Percentiles rank a stretch among this genome's conserved stretches.
Conservation (phyloP, 2,113 vertebrate species). For the Ahaetulla prasina region DNA sequence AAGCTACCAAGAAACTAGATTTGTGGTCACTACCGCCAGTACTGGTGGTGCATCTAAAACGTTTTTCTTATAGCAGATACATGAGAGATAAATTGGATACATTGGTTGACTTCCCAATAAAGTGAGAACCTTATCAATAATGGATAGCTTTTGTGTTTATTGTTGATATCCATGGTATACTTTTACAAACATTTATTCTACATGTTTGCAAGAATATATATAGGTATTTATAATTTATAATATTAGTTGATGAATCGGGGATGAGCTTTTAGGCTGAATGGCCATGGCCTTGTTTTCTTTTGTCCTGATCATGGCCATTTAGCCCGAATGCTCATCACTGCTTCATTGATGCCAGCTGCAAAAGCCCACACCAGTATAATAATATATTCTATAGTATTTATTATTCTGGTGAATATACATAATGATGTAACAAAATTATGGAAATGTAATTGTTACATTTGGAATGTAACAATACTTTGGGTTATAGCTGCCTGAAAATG, state of each 20-base stretch:
- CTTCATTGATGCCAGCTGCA: not conserved
- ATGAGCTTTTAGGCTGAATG: not conserved
- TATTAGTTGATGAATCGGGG: not conserved
- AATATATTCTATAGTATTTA: not conserved
- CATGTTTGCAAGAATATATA: not conserved
- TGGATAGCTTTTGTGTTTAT: conserved; percentile 2
- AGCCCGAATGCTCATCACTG: not conserved
- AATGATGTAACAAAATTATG: not conserved
- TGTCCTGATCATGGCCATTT: not conserved
- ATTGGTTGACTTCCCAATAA: conserved; percentile 90
- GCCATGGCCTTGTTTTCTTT: not conserved
- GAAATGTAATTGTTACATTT: not conserved
- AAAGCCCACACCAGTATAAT: not conserved
- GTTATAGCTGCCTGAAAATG: not conserved
- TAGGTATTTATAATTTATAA: not conserved
- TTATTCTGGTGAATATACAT: not conserved
- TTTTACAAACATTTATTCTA: not conserved
- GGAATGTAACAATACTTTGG: not conserved
- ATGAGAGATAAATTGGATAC: conserved; percentile 98
- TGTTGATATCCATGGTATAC: not conserved
- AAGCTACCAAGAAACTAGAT: conserved; percentile 97
- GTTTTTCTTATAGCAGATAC: conserved; percentile 98
- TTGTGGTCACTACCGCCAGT: conserved; percentile 95
- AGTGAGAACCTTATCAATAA: conserved; percentile 57
- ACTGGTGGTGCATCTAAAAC: conserved; percentile 94